These are phyloP conservation scores for Conus canariensis DNA, from an alignment of 2,888 invertebrate genomes.

Conservation along the genomic window DNA sequence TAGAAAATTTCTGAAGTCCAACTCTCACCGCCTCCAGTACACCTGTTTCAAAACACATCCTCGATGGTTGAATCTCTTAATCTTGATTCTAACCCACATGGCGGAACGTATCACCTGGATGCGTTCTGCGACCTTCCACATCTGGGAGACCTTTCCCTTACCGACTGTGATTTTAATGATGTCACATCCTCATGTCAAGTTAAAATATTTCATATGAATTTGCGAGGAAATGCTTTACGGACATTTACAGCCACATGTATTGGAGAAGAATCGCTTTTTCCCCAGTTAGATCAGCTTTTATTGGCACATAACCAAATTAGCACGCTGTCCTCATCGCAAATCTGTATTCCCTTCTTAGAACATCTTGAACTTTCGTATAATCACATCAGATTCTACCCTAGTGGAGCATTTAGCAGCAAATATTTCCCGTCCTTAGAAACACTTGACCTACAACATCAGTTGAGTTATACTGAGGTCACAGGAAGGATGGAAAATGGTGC, in stretches of 20 bases:
- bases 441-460: not conserved
- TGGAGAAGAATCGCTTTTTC: not conserved
- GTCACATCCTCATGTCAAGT: not conserved
- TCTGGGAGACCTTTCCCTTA: not conserved
- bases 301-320: not conserved
- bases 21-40: not conserved
- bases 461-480: not conserved
- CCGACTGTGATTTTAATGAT: not conserved
- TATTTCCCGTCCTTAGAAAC: not conserved
- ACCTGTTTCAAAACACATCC: not conserved
- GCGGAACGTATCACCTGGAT: not conserved
- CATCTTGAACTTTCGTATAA: not conserved
- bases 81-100: conserved; percentile 7
- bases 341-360: not conserved
- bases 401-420: not conserved
- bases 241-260: not conserved
- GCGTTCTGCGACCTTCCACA: too few species aligned
- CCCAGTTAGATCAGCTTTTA: not conserved
- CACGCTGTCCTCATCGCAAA: not conserved
- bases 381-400: not conserved
- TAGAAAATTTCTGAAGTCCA: not conserved
- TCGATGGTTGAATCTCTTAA: not conserved
- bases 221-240: not conserved
- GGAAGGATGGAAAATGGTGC: not conserved
- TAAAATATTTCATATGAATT: not conserved